A percentile compares a stretch with the other conserved stretches of the same genome.
phyloP scores from a whole-genome alignment of 2,888 invertebrate genomes.

The Drosophila cyrtoloma region DNA sequence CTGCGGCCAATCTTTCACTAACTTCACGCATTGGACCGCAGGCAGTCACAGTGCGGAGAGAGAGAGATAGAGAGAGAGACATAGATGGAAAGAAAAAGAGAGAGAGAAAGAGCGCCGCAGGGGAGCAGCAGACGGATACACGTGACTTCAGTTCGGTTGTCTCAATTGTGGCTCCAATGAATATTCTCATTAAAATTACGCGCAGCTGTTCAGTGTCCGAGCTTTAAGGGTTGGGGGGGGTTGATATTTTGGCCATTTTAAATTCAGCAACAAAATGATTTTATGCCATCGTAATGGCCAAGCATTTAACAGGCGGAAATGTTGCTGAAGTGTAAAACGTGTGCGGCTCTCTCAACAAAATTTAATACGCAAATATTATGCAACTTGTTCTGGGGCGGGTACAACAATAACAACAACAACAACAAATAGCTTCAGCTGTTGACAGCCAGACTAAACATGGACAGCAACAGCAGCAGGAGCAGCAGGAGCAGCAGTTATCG shows the following conservation, averaged over 20 bases:
- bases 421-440: slow-evolving; percentile 20
- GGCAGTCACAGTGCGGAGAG: slow-evolving; percentile 6
- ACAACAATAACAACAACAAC: slow-evolving; percentile 6
- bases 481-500: not conserved
- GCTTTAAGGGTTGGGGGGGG: slow-evolving; percentile 4
- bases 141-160: slow-evolving; percentile 56
- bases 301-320: slow-evolving; percentile 69
- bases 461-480: not conserved
- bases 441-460: slow-evolving; percentile 40
- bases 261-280: slow-evolving; percentile 68
- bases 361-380: slow-evolving; percentile 62
- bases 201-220: slow-evolving; percentile 62
- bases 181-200: slow-evolving; percentile 75
- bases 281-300: slow-evolving; percentile 72
- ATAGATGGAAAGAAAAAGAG: not conserved
- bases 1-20: slow-evolving; percentile 68
- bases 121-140: slow-evolving; percentile 11
- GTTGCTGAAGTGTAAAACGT: slow-evolving; percentile 74
- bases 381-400: slow-evolving; percentile 34
- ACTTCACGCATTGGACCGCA: slow-evolving; percentile 38
- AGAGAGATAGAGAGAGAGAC: not conserved
- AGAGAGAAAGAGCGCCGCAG: not conserved
- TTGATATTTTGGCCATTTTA: slow-evolving; percentile 41
- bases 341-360: slow-evolving; percentile 44
- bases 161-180: slow-evolving; percentile 73